Base-by-base conservation (phyloP, 2,888 invertebrate genomes). In the Cetonia aurata region DNA sequence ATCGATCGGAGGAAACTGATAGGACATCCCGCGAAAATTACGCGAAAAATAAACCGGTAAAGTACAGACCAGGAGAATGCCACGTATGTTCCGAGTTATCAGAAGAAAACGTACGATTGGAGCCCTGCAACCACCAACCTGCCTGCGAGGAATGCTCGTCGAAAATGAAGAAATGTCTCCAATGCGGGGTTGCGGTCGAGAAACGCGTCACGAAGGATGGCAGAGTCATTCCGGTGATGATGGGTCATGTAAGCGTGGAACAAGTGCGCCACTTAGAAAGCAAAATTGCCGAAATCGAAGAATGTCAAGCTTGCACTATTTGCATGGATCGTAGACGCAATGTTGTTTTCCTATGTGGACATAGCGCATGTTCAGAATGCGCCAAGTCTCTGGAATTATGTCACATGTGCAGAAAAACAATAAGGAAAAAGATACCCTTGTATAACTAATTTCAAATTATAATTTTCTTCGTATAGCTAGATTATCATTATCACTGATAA, bases 311-410 rank as follows among this genome's bases (percentile, higher is more conserved):
- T 81, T 96, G 96, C 80, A 91, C 93, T 68, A 95, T 96, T 77
- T 96, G 96, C 82, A 94, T 96, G 95, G 95, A 96, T 79, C 86
- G 93, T 42, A 88, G 90, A 72, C 86, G 92, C 44, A 93, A 94
- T 80, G 92, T 95, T 17, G 95, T 92, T 17, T 96, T 96, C 82
- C 86, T 95, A 12, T 96, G 96, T 79, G 96, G 96, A 1, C 96
- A 96, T 79, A 92, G 92, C 19, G 92, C 95, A 10, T 96, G 96
- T 83, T 90, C 91, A 66, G 89, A 89, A 76, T 96, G 96, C 81
- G 92, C 95, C 0, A 91, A 92, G 73, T 92, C 95, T 0, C 85
- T 96, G 42, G 90, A 91, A 79, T 92, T 90, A 17, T 96, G 95
- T 85, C 95, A 95, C 85, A 95, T 96, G 94, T 93, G 93, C 85